These are phyloP conservation scores for Brachionus calyciflorus DNA, from an alignment of 1,140 invertebrate species.

Conservation along the genomic window DNA sequence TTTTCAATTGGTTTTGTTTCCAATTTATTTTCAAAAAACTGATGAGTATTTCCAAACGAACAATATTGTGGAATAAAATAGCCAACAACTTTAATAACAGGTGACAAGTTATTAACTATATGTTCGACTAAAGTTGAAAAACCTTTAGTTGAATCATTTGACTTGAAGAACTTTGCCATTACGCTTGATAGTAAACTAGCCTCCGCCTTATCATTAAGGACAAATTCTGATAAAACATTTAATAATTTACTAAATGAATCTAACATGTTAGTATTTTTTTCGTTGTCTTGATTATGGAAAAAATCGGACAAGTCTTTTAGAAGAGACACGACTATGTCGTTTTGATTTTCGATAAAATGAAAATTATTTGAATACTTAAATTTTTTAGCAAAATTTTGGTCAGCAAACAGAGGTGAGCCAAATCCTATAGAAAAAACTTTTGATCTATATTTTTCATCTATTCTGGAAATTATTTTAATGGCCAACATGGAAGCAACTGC, in stretches of 20 bases:
- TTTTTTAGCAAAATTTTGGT: not conserved
- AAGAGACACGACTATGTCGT: not conserved
- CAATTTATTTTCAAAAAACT: not conserved
- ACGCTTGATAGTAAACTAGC: not conserved
- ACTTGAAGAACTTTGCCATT: too few relatives aligned
- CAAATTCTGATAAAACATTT: not conserved
- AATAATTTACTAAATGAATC: not conserved
- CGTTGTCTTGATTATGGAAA: not conserved
- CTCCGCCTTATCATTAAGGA: not conserved
- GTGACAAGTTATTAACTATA: too few relatives aligned
- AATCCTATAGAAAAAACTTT: not conserved
- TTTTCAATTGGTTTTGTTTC: not conserved
- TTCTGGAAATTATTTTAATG: not conserved
- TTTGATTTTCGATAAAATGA: not conserved
- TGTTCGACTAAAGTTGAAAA: too few relatives aligned
- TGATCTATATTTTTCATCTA: not conserved
- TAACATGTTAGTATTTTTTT: too few relatives aligned
- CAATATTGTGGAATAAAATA: not conserved
- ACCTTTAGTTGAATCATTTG: too few relatives aligned
- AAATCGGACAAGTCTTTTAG: not conserved
- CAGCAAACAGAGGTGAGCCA: constrained; percentile 3
- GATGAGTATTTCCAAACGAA: not conserved
- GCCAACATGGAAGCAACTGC: not conserved
- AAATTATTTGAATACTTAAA: not conserved
- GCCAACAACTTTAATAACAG: too few relatives aligned